A percentile compares a stretch with the other conserved stretches of the same genome.
phyloP scores from a whole-genome alignment of 2,113 vertebrate species.

The Ciconia maguari region DNA sequence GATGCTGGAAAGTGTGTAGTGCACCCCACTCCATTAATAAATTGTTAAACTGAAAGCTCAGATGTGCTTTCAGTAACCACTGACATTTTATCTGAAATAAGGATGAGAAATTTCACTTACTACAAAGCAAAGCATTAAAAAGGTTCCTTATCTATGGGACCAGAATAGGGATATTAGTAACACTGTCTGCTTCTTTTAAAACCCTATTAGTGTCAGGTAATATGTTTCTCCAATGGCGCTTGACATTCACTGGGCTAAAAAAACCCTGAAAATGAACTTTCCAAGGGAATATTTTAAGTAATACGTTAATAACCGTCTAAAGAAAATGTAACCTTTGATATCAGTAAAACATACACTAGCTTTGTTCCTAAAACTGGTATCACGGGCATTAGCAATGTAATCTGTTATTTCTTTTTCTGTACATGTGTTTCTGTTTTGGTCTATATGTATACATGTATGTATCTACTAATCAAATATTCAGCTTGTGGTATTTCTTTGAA shows the following conservation, averaged over 20 bases:
- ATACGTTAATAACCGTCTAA: background rate
- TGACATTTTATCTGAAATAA: slow-evolving; percentile 57
- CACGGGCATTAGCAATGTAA: background rate
- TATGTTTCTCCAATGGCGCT: slow-evolving; percentile 45
- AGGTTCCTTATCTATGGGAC: slow-evolving; percentile 65
- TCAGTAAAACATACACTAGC: background rate
- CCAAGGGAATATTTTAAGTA: slow-evolving; percentile 11
- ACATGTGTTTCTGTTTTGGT: background rate
- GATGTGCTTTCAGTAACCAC: slow-evolving; percentile 37
- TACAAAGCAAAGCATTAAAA: slow-evolving; percentile 65
- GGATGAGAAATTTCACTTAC: slow-evolving; percentile 59
- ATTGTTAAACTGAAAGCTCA: slow-evolving; percentile 16
- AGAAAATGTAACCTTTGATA: background rate
- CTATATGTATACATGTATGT: background rate
- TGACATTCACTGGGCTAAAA: slow-evolving; percentile 22
- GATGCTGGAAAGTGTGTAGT: background rate
- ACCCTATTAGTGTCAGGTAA: slow-evolving; percentile 59
- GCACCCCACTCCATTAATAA: slow-evolving; percentile 16
- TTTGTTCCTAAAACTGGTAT: background rate
- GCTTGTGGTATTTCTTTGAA: background rate
- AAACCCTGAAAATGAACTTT: slow-evolving; percentile 38
- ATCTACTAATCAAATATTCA: background rate
- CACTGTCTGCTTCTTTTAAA: slow-evolving; percentile 59
- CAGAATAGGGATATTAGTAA: slow-evolving; percentile 69
- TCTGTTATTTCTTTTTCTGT: background rate